Evolutionary conservation across 2,113 vertebrate genomes (phyloP).

Genomic region (Ranitomeya imitator): DNA sequence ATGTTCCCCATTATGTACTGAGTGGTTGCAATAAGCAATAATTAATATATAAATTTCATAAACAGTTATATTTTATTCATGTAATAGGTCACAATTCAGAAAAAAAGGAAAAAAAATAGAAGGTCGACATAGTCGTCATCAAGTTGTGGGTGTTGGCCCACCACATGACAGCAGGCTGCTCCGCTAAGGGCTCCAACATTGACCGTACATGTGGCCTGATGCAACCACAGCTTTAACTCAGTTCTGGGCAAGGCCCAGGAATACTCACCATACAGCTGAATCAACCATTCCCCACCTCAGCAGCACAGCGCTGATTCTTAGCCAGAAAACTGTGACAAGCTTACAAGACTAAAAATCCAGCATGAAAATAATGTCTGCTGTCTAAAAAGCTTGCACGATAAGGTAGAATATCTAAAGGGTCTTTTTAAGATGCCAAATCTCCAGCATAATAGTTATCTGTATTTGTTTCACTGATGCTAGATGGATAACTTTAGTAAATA

Average conservation of each 20-base stretch:
- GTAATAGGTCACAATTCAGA: too few relatives aligned
- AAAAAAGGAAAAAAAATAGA: neutral
- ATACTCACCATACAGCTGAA: conserved; percentile 33
- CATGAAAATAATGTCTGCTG: neutral
- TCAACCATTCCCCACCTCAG: neutral
- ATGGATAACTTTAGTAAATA: too few relatives aligned
- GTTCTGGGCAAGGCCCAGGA: conserved; percentile 12
- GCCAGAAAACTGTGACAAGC: neutral
- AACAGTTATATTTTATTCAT: neutral
- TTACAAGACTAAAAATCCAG: neutral
- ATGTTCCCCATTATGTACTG: neutral
- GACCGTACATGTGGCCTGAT: conserved; percentile 30
- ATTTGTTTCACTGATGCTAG: too few relatives aligned
- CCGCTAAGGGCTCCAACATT: neutral
- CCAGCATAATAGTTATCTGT: too few relatives aligned
- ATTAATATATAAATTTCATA: neutral
- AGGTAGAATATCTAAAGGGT: too few relatives aligned
- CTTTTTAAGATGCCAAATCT: neutral
- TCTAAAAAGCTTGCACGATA: neutral
- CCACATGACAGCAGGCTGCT: conserved; percentile 34
- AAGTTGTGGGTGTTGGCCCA: conserved; percentile 24
- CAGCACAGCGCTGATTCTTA: neutral
- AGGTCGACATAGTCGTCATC: neutral
- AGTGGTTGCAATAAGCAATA: neutral
- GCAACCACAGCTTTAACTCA: conserved; percentile 12